Evolutionary conservation across 2,888 invertebrate genomes (phyloP), one percentile per base, ranked within the genome.

Genomic region (Encarsia formosa): DNA sequence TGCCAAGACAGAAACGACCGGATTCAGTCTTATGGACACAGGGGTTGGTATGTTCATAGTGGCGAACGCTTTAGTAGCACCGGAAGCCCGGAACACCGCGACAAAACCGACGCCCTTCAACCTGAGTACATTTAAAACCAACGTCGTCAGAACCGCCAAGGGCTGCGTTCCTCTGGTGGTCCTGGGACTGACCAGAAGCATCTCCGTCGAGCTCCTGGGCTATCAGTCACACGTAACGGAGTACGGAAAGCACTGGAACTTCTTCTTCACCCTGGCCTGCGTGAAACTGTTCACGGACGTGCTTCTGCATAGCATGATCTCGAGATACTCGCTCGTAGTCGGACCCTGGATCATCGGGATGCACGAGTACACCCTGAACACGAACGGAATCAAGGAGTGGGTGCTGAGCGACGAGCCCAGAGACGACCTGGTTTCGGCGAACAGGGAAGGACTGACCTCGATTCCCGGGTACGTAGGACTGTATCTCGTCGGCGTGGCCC

Each of bases 221-320:
- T 98, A 99, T 72, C 88, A 91, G 51, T 87, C 89, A 64, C 90
- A 93, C 71, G 82, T 89, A 0, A 83, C 88, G 0, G 99, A 99
- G 72, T 99, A 99, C 78, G 99, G 99, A 0, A 81, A 87, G 0
- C 97, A 99, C 73, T 95, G 97, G 91, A 99, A 99, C 75, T 99
- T 99, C 71, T 99, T 98, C 74, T 86, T 95, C 60, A 97, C 96
- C 0, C 76, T 99, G 50, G 93, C 91, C 3, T 75, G 86, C 34
- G 86, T 92, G 16, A 93, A 91, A 75, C 69, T 91, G 1, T 66
- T 88, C 18, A 85, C 86, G 32, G 83, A 83, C 1, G 58, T 84
- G 8, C 64, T 88, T 35, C 74, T 87, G 39, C 78, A 75, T 42
- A 70, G 80, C 9, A 70, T 84, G 2, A 73, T 77, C 29, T 72